These are phyloP conservation scores for Drosophila nebulosa DNA, from an alignment of 1,140 invertebrate genomes.

Conservation along the genomic window DNA sequence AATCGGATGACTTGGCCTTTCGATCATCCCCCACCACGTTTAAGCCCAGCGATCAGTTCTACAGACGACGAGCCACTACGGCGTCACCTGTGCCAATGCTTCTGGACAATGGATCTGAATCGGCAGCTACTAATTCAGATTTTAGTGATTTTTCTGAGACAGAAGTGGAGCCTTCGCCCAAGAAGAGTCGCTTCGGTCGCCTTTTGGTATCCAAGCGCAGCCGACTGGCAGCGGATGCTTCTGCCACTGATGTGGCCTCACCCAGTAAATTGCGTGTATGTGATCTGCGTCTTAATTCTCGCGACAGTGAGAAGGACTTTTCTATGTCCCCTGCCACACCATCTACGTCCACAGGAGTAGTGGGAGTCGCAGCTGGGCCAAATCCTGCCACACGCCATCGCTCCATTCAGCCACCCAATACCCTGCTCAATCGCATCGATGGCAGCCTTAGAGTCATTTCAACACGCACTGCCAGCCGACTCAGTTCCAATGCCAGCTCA, in stretches of 20 bases:
- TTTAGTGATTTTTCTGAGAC: conserved; percentile 83
- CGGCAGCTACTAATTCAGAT: conserved; percentile 81
- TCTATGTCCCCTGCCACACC: conserved; percentile 56
- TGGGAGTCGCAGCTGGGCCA: conserved; percentile 14
- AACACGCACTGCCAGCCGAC: conserved; percentile 56
- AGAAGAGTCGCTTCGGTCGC: conserved; percentile 84
- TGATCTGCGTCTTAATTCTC: conserved; percentile 83
- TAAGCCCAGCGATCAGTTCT: conserved; percentile 75
- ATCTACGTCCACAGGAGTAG: conserved; percentile 34
- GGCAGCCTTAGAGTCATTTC: conserved; percentile 59
- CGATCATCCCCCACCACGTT: conserved; percentile 75
- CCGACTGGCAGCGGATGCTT: conserved; percentile 52
- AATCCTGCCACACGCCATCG: conserved; percentile 41
- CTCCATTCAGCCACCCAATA: conserved; percentile 69
- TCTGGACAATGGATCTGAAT: conserved; percentile 83
- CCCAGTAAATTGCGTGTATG: conserved; percentile 85
- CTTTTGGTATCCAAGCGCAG: conserved; percentile 69
- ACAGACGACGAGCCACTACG: conserved; percentile 65
- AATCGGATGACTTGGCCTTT: conserved; percentile 62
- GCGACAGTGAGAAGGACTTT: conserved; percentile 82
- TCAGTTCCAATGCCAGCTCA: conserved; percentile 75
- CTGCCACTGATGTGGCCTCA: conserved; percentile 82
- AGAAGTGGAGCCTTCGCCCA: conserved; percentile 87
- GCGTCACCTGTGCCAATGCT: conserved; percentile 82
- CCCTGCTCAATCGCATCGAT: conserved; percentile 60